phyloP scores from a whole-genome alignment of 2,113 vertebrate species.

The Ptyas mucosa region DNA sequence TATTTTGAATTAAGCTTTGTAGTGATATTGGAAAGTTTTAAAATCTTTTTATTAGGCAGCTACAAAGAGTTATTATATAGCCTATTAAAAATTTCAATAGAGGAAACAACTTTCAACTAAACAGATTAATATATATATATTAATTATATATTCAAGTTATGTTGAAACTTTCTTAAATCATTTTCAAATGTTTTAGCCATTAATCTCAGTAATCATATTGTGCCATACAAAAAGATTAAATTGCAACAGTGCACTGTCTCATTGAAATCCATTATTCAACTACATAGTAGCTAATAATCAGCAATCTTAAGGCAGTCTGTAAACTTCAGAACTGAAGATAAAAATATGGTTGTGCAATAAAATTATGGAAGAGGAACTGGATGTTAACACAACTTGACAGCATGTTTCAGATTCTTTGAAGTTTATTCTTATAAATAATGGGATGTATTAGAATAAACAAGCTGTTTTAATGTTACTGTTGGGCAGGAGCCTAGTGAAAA shows the following conservation, averaged over 20 bases:
- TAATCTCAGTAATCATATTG: background rate
- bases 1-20: background rate
- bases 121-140: background rate
- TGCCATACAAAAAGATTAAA: background rate
- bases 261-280: background rate
- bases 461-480: background rate
- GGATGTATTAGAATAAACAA: background rate
- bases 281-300: background rate
- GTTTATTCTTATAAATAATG: background rate
- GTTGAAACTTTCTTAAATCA: background rate
- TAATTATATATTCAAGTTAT: background rate
- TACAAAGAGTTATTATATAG: background rate
- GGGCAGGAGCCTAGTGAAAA: no score
- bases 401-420: background rate
- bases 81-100: background rate
- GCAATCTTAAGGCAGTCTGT: background rate
- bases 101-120: background rate
- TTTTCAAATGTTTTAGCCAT: background rate
- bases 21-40: background rate
- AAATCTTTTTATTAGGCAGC: background rate
- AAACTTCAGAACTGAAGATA: background rate
- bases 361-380: background rate
- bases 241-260: background rate
- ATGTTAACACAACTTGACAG: background rate
- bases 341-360: background rate